Evolutionary conservation across 2,888 invertebrate species (phyloP), one percentile per base, ranked within the genome.

Genomic region (Nemurella pictetii): DNA sequence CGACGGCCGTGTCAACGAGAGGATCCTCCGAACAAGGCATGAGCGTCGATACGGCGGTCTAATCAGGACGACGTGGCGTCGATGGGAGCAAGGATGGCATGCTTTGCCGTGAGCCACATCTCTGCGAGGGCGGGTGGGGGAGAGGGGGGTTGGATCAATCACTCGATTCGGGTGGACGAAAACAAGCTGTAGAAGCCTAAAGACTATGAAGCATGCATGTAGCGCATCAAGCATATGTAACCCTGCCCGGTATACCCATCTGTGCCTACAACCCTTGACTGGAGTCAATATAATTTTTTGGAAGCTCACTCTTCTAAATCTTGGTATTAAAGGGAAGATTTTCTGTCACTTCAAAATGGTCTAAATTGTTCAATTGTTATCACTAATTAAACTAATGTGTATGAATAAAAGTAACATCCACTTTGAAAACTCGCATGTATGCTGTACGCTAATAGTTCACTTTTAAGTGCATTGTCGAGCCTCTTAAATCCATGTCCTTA

Each of bases 271-370:
- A 86, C 87, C 87, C 87, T 86, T 87, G 87, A 86, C 86, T 86
- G 85, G 85, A 86, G 85, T 86, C 85, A 87, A 89, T 89, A 89
- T 55, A 55, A 55, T 55, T 55, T 55, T 55, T 89, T 90, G 90
- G 90, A 90, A 91, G 90, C 90, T 91, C 91, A 91, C 92, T 92
- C 86, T 86, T 86, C 86, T 86, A 86, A 85, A 86, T 85, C 85
- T 87, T 86, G 87, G 86, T 87, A 87, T 87, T 86, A 86, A 87
- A 87, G 87, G 86, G 87, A 85, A 87, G 87, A 87, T 86, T 35
- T 55, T 55, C 55, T 72, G 30, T 78, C 32, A 36, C 80, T 85
- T 87, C 83, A 85, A 85, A 84, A 85, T 85, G 85, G 85, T 83
- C 85, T 84, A 85, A 84, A 82, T 85, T 84, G 26, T 86, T 85